phyloP scores from a whole-genome alignment of 2,888 invertebrate genomes.

The Trissoscelio sp. region DNA sequence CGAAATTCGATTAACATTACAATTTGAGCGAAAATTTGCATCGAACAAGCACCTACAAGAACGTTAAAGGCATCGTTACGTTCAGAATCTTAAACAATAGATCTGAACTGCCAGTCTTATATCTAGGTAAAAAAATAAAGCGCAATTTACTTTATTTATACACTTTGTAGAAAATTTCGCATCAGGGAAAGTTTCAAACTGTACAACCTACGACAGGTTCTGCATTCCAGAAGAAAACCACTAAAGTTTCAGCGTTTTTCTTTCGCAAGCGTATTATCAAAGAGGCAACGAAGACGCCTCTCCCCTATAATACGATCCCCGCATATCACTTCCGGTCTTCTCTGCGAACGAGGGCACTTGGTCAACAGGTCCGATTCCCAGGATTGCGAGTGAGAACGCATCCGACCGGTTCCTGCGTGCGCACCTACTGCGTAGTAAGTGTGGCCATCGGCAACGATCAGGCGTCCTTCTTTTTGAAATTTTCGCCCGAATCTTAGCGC shows the following conservation, averaged over 20 bases:
- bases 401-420: constrained; percentile 75
- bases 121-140: constrained; percentile 39
- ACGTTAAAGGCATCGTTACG: constrained; percentile 21
- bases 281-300: constrained; percentile 61
- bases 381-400: constrained; percentile 81
- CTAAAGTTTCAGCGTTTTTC: constrained; percentile 66
- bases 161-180: constrained; percentile 42
- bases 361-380: constrained; percentile 82
- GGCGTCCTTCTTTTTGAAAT: constrained; percentile 45
- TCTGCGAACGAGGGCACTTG: constrained; percentile 82
- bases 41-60: background rate
- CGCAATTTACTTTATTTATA: constrained; percentile 43
- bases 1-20: constrained; percentile 14
- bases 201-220: constrained; percentile 52
- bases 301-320: constrained; percentile 70
- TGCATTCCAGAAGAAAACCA: constrained; percentile 53
- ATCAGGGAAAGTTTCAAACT: constrained; percentile 64
- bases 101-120: constrained; percentile 24
- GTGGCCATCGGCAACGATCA: constrained; percentile 53
- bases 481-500: constrained; percentile 24
- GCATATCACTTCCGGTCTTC: constrained; percentile 80
- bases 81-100: constrained; percentile 50
- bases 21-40: constrained; percentile 4
- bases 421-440: constrained; percentile 60
- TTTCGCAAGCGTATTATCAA: constrained; percentile 52